phyloP scores from a whole-genome alignment of 2,888 invertebrate genomes.

The Allolobophora icterica region DNA sequence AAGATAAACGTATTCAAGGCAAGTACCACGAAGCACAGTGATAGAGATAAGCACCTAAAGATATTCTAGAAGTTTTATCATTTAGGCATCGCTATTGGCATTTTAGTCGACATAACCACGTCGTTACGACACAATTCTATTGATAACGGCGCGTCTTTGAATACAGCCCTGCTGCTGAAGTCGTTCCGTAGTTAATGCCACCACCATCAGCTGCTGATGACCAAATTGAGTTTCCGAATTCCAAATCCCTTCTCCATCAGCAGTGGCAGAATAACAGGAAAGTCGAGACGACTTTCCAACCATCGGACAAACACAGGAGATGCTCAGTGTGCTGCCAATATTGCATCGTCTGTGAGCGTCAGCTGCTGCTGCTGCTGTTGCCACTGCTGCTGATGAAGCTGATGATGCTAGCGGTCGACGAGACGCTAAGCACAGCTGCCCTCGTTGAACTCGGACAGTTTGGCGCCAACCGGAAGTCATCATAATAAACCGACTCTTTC shows the following conservation, averaged over 20 bases:
- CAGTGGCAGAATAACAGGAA: background rate
- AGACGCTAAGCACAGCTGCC: background rate
- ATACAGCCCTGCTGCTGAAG: background rate
- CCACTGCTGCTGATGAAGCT: too few species aligned
- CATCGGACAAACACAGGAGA: background rate
- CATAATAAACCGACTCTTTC: background rate
- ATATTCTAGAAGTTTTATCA: too few species aligned
- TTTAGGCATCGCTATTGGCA: too few species aligned
- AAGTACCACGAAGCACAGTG: too few species aligned
- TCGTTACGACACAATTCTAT: background rate
- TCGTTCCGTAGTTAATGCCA: background rate
- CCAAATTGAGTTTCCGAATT: background rate
- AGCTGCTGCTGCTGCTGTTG: background rate
- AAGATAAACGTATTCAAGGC: too few species aligned
- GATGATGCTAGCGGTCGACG: background rate
- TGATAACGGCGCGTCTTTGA: background rate
- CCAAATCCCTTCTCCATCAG: background rate
- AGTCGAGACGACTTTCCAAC: background rate
- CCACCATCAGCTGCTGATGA: background rate
- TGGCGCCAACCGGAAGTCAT: background rate
- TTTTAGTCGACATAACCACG: too few species aligned
- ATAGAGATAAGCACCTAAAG: too few species aligned
- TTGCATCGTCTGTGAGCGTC: background rate
- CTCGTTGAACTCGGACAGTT: constrained; percentile 17
- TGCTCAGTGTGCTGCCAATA: background rate